phyloP scores from a whole-genome alignment of 2,113 vertebrate genomes.

The Promerops cafer region DNA sequence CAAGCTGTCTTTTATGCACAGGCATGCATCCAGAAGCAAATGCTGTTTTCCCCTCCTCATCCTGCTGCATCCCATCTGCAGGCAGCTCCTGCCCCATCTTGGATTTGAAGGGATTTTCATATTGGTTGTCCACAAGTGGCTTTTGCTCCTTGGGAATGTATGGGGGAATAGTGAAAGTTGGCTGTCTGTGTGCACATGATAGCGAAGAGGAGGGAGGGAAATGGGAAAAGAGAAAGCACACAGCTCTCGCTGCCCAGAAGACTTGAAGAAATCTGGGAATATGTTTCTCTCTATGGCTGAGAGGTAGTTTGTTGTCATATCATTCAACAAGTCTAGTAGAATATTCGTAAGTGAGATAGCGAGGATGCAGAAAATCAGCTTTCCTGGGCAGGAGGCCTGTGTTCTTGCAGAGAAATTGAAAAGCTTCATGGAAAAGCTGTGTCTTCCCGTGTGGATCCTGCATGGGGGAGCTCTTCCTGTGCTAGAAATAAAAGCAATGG shows the following conservation, averaged over 20 bases:
- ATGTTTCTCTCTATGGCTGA: not conserved
- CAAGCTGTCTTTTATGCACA: not conserved
- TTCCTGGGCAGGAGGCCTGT: not conserved
- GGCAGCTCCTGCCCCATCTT: not conserved
- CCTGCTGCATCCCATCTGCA: not conserved
- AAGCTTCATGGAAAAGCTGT: not conserved
- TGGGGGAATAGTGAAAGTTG: not conserved
- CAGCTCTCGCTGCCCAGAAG: not conserved
- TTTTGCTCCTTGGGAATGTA: not conserved
- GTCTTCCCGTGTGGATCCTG: not conserved
- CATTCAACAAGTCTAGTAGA: not conserved
- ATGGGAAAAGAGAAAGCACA: not conserved
- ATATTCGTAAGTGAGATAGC: not conserved
- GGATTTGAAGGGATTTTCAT: not conserved
- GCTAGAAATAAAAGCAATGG: not conserved
- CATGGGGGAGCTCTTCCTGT: not conserved
- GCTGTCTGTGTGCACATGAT: accelerated
- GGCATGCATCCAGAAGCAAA: not conserved
- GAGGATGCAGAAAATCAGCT: not conserved
- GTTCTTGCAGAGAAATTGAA: not conserved
- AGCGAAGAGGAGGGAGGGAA: not conserved
- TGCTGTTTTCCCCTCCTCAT: not conserved
- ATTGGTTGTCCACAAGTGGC: not conserved
- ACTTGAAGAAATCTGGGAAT: not conserved
- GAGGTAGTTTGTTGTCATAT: not conserved